Conservation (phyloP, 2,888 invertebrate genomes). For the Clitarchus hookeri region DNA sequence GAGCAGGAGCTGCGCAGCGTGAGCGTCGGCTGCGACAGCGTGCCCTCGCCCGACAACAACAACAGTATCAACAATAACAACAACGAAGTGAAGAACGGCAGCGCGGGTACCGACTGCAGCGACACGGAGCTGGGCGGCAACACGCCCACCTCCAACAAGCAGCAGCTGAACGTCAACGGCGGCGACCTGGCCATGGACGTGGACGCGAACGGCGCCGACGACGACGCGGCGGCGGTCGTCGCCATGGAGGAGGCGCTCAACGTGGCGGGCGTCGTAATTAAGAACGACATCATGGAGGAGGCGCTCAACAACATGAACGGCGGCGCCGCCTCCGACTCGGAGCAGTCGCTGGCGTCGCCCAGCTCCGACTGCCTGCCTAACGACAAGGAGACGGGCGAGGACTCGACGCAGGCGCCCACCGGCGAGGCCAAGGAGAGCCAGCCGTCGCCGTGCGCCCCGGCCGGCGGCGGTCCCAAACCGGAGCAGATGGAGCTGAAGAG, state of each 20-base stretch:
- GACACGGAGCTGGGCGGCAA: constrained; percentile 44
- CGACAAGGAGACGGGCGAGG: constrained; percentile 40
- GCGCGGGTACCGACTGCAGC: constrained; percentile 34
- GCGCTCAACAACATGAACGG: constrained; percentile 61
- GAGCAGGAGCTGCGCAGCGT: constrained; percentile 66
- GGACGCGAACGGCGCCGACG: constrained; percentile 46
- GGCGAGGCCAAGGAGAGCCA: constrained; percentile 31
- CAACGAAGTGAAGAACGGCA: constrained; percentile 49
- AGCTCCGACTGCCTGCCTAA: constrained; percentile 38
- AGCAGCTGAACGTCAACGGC: constrained; percentile 43
- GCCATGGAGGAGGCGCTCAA: constrained; percentile 66
- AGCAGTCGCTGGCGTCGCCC: constrained; percentile 43
- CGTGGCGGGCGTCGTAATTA: constrained; percentile 58
- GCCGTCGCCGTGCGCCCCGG: constrained; percentile 29
- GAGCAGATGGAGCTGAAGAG: constrained; percentile 74
- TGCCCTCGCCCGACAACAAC: constrained; percentile 59
- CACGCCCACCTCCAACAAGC: background rate
- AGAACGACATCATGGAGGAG: constrained; percentile 63
- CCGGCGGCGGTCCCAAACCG: constrained; percentile 29
- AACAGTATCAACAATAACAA: constrained; percentile 58
- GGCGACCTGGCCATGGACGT: constrained; percentile 43
- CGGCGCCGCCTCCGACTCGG: constrained; percentile 41
- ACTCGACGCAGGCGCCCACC: constrained; percentile 27
- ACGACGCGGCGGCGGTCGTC: constrained; percentile 55
- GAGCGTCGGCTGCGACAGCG: constrained; percentile 53